Evolutionary conservation across 1,140 invertebrate species (phyloP).

Genomic region (Epicauta chinensis): DNA sequence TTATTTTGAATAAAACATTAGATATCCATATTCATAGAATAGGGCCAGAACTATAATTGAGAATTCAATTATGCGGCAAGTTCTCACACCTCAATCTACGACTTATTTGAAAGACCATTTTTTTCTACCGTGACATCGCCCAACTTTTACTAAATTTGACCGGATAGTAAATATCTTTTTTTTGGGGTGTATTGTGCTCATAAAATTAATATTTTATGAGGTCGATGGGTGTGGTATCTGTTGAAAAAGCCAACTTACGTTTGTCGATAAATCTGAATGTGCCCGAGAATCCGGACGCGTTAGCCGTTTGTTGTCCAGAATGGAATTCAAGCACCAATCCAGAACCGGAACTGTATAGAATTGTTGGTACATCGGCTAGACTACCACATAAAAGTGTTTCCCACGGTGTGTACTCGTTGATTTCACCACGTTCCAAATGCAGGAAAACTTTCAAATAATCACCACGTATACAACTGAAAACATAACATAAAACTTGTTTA

Average conservation of each 20-base stretch:
- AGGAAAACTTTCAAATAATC: slow-evolving; percentile 79
- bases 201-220: too few relatives aligned
- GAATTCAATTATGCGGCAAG: too few relatives aligned
- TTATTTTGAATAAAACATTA: too few relatives aligned
- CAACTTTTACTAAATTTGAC: too few relatives aligned
- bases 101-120: too few relatives aligned
- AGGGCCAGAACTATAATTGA: too few relatives aligned
- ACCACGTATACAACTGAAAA: slow-evolving; percentile 64
- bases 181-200: too few relatives aligned
- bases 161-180: too few relatives aligned
- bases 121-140: too few relatives aligned
- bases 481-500: slow-evolving; percentile 11
- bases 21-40: too few relatives aligned
- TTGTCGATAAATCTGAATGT: slow-evolving; percentile 76
- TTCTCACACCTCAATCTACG: too few relatives aligned
- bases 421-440: slow-evolving; percentile 60
- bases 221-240: too few relatives aligned
- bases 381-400: slow-evolving; percentile 70
- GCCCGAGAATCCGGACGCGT: slow-evolving; percentile 70
- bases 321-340: slow-evolving; percentile 80
- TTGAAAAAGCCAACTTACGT: slow-evolving; percentile 55
- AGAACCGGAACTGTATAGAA: slow-evolving; percentile 73
- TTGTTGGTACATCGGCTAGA: slow-evolving; percentile 62
- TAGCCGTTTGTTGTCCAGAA: slow-evolving; percentile 50
- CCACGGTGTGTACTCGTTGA: slow-evolving; percentile 75